Percentiles rank a stretch among this genome's conserved stretches.
Conservation (phyloP, 2,888 invertebrate species). For the Masnerella sp. region DNA sequence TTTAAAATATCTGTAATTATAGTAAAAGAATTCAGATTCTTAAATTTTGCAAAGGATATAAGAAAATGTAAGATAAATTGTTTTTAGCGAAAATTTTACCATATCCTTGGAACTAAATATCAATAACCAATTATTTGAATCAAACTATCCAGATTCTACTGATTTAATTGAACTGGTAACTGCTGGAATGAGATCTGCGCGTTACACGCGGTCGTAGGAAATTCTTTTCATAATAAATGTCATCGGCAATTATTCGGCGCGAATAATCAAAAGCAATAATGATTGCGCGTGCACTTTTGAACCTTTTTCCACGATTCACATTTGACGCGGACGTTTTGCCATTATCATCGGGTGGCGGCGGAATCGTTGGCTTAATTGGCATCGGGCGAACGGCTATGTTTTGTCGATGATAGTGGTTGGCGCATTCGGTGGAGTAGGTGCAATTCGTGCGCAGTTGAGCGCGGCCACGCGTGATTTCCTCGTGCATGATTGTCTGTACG, state of each 20-base stretch:
- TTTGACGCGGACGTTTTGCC: conserved; percentile 64
- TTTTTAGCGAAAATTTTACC: no score
- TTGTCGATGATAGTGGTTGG: conserved; percentile 63
- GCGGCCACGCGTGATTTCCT: conserved; percentile 74
- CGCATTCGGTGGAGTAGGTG: conserved; percentile 64
- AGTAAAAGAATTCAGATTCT: no score
- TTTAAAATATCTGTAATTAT: no score
- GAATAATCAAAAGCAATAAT: conserved; percentile 53
- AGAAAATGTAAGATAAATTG: no score
- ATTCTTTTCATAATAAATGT: conserved; percentile 41
- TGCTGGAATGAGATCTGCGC: no score
- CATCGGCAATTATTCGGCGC: conserved; percentile 46
- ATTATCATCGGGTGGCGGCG: conserved; percentile 70
- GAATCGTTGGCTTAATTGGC: conserved; percentile 73
- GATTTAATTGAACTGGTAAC: no score
- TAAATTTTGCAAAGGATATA: no score
- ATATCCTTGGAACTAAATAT: no score
- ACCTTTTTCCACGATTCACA: conserved; percentile 51
- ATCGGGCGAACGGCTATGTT: conserved; percentile 69
- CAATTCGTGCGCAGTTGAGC: conserved; percentile 70
- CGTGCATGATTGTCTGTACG: conserved; percentile 73
- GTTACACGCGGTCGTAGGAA: conserved; percentile 8
- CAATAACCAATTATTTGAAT: no score
- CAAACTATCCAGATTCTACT: no score
- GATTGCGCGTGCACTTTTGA: conserved; percentile 45